Base-by-base conservation (phyloP, 2,797 vertebrate genomes). In the Staurois parvus region DNA sequence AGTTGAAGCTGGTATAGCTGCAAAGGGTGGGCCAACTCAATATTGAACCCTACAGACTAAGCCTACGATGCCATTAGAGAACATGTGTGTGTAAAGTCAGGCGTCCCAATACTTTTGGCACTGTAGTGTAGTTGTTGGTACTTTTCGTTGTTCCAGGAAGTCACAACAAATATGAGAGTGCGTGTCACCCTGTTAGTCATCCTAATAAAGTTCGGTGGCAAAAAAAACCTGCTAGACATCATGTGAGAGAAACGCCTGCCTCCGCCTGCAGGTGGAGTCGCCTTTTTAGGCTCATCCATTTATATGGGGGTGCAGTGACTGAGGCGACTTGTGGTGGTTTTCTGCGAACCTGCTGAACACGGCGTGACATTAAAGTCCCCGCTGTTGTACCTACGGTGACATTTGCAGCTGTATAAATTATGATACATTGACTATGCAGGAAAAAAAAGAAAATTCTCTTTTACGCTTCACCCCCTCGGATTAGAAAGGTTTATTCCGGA, bases 401-500 rank as follows among this genome's bases (percentile, higher is more conserved):
- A 24, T 24, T 10, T 24, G 19, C 21, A 0, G 52, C 21, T 59
- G 9, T 24, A 59, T 7, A 21, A 24, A 59, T 21, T 24, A 59
- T n/a, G 19, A 59, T 24, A 5, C 7, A 24, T 2, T 59, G 52
- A 59, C 52, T 7, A 24, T 59, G 1, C 21, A 2, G 13, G 30
- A 40, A 90, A 66, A n/a, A 85, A 90, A 91, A 8, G n/a, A 26
- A n/a, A 11, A 26, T 28, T 59, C 9, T 2, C 28, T 40, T 28
- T 29, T 3, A 12, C 0, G n/a, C 4, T 8, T 30, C n/a, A 15
- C 48, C 26, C 70, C 10, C 12, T 8, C 21, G 13, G 7, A 4
- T 3, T 17, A 26, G 21, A 19, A 73, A 78, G 75, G 75, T 64
- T 32, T 21, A 1, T 4, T 12, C 81, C n/a, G 3, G 2, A 77